These are phyloP conservation scores for Muscicapa striata DNA, from an alignment of 2,797 vertebrate genomes.

Conservation along the genomic window DNA sequence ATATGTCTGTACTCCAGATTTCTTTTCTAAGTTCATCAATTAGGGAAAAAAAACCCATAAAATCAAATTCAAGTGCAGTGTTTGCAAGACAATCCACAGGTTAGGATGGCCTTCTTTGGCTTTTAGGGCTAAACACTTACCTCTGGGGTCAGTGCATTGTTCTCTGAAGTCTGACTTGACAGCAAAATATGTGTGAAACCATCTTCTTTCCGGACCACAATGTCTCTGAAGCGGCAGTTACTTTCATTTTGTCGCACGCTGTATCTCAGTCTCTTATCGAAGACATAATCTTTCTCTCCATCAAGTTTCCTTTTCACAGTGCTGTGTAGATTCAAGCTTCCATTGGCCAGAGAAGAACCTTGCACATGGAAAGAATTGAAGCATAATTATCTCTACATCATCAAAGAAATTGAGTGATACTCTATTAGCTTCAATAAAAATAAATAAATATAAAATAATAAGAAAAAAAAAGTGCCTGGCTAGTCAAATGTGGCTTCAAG, in stretches of 20 bases:
- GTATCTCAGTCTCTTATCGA: slow-evolving; percentile 96
- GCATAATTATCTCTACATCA: background rate
- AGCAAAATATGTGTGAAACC: slow-evolving; percentile 97
- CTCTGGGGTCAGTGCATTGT: slow-evolving; percentile 96
- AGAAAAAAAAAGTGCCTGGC: background rate
- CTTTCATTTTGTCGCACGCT: slow-evolving; percentile 95
- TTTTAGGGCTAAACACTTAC: slow-evolving; percentile 76
- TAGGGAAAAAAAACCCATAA: background rate
- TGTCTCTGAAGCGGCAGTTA: slow-evolving; percentile 96
- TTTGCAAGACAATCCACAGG: background rate
- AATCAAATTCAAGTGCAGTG: background rate
- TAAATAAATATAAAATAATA: background rate
- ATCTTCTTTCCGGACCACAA: slow-evolving; percentile 96
- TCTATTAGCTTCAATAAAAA: background rate
- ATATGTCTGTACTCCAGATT: background rate
- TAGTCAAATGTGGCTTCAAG: background rate
- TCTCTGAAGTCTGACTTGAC: slow-evolving; percentile 96
- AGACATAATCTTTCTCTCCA: slow-evolving; percentile 90
- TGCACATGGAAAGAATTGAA: slow-evolving; percentile 64
- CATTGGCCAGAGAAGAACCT: slow-evolving; percentile 88
- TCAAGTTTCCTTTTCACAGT: slow-evolving; percentile 92
- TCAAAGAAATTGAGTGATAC: background rate
- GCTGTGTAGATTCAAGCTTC: slow-evolving; percentile 86
- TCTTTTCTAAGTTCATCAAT: background rate
- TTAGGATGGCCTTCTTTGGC: background rate